phyloP scores from a whole-genome alignment of 2,888 invertebrate genomes.

The Limnephilus marmoratus region DNA sequence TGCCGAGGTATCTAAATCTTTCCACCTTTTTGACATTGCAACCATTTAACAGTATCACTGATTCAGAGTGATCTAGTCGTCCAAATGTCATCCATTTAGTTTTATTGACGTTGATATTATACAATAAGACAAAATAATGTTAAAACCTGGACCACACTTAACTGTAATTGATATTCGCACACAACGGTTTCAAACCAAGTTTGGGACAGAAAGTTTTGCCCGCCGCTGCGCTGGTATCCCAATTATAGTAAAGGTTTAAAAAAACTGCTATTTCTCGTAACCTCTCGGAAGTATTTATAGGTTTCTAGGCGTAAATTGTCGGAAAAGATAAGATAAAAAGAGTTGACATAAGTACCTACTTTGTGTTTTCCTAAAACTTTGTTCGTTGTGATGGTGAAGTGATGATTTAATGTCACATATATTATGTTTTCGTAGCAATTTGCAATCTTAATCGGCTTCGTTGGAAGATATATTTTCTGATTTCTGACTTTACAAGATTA shows the following conservation, averaged over 20 bases:
- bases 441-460: not conserved
- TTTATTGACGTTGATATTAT: too few species aligned
- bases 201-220: not conserved
- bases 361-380: not conserved
- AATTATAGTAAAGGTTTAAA: not conserved
- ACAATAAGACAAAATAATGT: too few species aligned
- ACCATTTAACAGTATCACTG: too few species aligned
- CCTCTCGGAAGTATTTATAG: not conserved
- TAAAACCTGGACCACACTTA: too few species aligned
- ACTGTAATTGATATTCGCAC: too few species aligned
- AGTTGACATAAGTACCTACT: not conserved
- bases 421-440: not conserved
- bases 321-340: not conserved
- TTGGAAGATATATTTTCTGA: not conserved
- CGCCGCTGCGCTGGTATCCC: not conserved
- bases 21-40: too few species aligned
- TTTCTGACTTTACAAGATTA: not conserved
- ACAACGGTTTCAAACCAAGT: not conserved
- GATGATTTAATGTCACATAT: not conserved
- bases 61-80: too few species aligned
- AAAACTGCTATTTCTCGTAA: not conserved
- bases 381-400: not conserved
- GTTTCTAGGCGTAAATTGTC: not conserved
- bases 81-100: too few species aligned
- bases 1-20: too few species aligned